Base-by-base conservation (phyloP, 2,113 vertebrate species). In the Labeo rohita region DNA sequence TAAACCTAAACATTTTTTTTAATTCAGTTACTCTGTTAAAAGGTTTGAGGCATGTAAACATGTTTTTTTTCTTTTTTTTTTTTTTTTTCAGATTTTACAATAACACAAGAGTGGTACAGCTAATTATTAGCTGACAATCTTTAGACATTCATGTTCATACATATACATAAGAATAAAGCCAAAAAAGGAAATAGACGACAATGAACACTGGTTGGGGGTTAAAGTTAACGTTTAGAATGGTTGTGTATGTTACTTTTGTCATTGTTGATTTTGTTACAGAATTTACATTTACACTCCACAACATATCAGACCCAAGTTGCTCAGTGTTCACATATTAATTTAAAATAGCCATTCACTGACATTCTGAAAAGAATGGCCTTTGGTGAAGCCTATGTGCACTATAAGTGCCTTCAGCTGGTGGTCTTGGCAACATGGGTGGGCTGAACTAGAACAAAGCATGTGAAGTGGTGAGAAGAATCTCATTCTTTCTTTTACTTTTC, bases 361-460 rank as follows among this genome's bases (percentile, higher is more conserved):
- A 11, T 43, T 56, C 49, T 50, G 84, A 39, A 76, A 72, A 80
- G 65, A 61, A 36, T 59, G 18, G 43, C 36, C 39, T 73, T 23
- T n/a, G 61, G 47, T 80, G 8, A 80, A 61, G 36, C 21, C 10
- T 45, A 18, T 23, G 49, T 82, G 45, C 82, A 75, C 28, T 36
- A 66, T 66, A 75, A 50, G 82, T 39, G 66, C 6, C 15, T 66
- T 70, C 28, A 79, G 43, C 52, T 66, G 52, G 79, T 73, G 52
- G 83, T 28, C n/a, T 83, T 84, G 70, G 36, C 78, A 70, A 76
- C 13, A 39, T 75, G 68, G 76, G 49, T 80, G 63, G 80, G n/a
- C 83, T 84, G 65, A 65, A 43, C 63, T 74, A 16, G 47, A 65
- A 68, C 74, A 83, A 80, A 85, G 39, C 12, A 47, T 83, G 10